Evolutionary conservation across 2,888 invertebrate genomes (phyloP).

Genomic region (Erynnis tages): DNA sequence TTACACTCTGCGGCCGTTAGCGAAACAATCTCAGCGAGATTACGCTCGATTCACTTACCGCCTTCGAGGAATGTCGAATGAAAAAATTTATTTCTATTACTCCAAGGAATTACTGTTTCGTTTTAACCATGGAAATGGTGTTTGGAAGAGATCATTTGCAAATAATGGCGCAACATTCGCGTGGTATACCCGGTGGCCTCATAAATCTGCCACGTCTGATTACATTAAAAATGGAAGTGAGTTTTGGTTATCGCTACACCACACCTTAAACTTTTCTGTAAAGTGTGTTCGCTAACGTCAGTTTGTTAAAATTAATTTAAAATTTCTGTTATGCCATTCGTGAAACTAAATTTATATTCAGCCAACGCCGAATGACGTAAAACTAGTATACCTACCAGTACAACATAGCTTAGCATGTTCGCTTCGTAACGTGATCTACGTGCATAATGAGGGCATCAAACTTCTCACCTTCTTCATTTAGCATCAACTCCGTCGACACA

Average conservation of each 20-base stretch:
- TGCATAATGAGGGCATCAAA: slow-evolving; percentile 13
- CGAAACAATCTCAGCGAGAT: slow-evolving; percentile 68
- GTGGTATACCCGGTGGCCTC: not conserved
- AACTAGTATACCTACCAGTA: too few relatives aligned
- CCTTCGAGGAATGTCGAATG: slow-evolving; percentile 37
- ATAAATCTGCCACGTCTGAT: not conserved
- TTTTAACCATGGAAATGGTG: slow-evolving; percentile 3
- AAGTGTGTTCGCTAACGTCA: too few relatives aligned
- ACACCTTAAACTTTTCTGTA: too few relatives aligned
- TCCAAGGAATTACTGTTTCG: slow-evolving; percentile 20
- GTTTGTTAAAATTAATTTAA: too few relatives aligned
- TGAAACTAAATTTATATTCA: too few relatives aligned
- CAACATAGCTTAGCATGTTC: too few relatives aligned
- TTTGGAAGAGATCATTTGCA: slow-evolving; percentile 1
- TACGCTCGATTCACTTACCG: slow-evolving; percentile 47
- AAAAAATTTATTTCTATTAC: slow-evolving; percentile 34
- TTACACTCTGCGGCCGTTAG: slow-evolving; percentile 66
- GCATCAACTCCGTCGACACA: slow-evolving; percentile 1
- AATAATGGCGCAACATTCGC: slow-evolving; percentile 16
- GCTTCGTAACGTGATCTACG: not conserved
- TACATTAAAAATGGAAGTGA: too few relatives aligned
- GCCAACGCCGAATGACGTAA: too few relatives aligned
- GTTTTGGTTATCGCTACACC: too few relatives aligned
- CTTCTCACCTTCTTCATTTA: slow-evolving; percentile 4
- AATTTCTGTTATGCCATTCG: too few relatives aligned